Evolutionary conservation across 2,888 invertebrate species (phyloP).

Genomic region (Macrosoma leucophasiata): DNA sequence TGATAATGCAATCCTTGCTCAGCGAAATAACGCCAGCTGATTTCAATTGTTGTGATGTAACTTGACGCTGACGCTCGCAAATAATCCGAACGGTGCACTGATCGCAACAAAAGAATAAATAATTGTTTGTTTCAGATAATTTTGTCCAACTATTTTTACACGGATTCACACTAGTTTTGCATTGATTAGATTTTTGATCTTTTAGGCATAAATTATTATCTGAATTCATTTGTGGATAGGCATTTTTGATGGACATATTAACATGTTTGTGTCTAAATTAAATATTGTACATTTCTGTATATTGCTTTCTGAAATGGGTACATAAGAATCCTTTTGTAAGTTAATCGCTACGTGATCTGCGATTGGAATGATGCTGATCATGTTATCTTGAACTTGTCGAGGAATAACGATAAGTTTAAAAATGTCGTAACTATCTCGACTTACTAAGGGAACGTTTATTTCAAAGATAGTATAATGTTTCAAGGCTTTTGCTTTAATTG

Average conservation of each 20-base stretch:
- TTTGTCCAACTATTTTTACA: constrained; percentile 2
- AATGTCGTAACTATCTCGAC: constrained; percentile 6
- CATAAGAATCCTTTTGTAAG: constrained; percentile 5
- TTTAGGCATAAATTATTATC: constrained; percentile 2
- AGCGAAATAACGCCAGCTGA: background rate
- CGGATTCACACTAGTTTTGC: background rate
- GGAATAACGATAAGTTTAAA: constrained; percentile 8
- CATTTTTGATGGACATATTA: background rate
- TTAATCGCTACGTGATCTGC: constrained; percentile 10
- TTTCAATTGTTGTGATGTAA: background rate
- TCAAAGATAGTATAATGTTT: too few species aligned
- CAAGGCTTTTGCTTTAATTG: too few species aligned
- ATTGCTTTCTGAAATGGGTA: background rate
- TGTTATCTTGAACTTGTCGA: background rate
- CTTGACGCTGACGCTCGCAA: constrained; percentile 1
- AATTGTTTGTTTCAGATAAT: constrained; percentile 1
- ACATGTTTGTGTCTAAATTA: background rate
- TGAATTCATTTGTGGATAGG: background rate
- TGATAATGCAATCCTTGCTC: background rate
- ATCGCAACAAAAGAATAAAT: constrained; percentile 2
- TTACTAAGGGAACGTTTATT: constrained; percentile 8
- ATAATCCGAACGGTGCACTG: background rate
- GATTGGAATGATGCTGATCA: constrained; percentile 9
- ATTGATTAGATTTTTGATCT: background rate
- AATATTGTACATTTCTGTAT: background rate